Conservation (phyloP, 2,888 invertebrate genomes). For the Ormyrus pomaceus region DNA sequence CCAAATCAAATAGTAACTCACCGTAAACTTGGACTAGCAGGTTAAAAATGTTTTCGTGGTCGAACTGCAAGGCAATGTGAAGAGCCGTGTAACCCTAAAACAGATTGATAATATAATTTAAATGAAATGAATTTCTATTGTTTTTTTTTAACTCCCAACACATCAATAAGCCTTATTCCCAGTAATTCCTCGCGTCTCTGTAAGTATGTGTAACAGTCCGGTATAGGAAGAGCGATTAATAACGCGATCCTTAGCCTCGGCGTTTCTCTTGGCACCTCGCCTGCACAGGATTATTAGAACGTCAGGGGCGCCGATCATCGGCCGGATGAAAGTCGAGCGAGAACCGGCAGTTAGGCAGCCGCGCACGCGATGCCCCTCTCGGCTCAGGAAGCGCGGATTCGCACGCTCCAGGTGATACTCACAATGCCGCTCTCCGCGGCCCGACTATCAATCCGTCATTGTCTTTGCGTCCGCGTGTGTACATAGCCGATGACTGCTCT, state of each 20-base stretch:
- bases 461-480: conserved; percentile 61
- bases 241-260: no score
- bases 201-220: no score
- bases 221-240: not conserved
- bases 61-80: conserved; percentile 94
- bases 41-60: conserved; percentile 90
- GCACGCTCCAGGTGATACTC: conserved; percentile 74
- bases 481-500: conserved; percentile 13
- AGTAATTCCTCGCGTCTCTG: no score
- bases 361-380: conserved; percentile 32
- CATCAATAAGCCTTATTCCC: no score
- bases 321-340: conserved; percentile 59
- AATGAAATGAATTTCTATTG: not conserved
- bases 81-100: conserved; percentile 94
- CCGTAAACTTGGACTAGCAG: conserved; percentile 93
- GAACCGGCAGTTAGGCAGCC: conserved; percentile 54
- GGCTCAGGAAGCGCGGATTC: conserved; percentile 63
- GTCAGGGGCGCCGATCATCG: conserved; percentile 11
- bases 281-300: conserved; percentile 34
- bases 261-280: no score
- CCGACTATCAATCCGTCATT: conserved; percentile 69
- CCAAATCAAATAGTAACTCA: conserved; percentile 77
- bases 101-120: conserved; percentile 18
- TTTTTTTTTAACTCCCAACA: no score
- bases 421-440: conserved; percentile 61